Base-by-base conservation (phyloP, 2,888 invertebrate species). In the Mystacides longicornis region DNA sequence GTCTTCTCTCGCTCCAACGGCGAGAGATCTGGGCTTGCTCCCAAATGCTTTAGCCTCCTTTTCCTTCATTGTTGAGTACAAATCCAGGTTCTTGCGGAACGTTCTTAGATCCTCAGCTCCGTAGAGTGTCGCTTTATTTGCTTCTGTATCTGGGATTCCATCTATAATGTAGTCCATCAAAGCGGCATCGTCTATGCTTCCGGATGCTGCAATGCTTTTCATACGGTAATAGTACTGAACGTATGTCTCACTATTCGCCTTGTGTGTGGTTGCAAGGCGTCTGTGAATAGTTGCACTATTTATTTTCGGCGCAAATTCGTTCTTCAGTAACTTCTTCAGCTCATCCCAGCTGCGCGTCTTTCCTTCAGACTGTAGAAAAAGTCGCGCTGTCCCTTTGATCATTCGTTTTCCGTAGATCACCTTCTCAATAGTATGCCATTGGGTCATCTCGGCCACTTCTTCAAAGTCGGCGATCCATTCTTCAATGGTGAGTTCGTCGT, bases 401-500 rank as follows among this genome's bases (percentile, higher is more conserved):
- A 45, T 11, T 19, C 45, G 9, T 21, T 45, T 45, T 14, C 45
- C 45, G 16, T 45, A 45, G 9, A 45, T 45, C 3, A 45, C 20
- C 21, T 45, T 45, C 45, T 45, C 45, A 16, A 45, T 14, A 19
- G 3, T 14, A 9, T 19, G 18, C 45, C 45, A 45, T 21, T 20
- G 19, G 20, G 45, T 14, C 19, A 45, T 19, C 21, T 3, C 19
- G 19, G 45, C 45, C 20, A 45, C 21, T 3, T 45, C 45, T 19
- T 45, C 45, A 16, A 45, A 45, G 4, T 45, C 45, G 21, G 19
- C 45, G 45, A 45, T 45, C 45, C 45, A 45, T 21, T 21, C 21
- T 45, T 19, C 19, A 3, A 45, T 45, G 3, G 45, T 19, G 7
- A 21, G 19, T 4, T 21, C 45, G 21, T 45, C 45, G 45, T 45